phyloP scores from a whole-genome alignment of 1,140 invertebrate species.

The Helicoverpa armigera region DNA sequence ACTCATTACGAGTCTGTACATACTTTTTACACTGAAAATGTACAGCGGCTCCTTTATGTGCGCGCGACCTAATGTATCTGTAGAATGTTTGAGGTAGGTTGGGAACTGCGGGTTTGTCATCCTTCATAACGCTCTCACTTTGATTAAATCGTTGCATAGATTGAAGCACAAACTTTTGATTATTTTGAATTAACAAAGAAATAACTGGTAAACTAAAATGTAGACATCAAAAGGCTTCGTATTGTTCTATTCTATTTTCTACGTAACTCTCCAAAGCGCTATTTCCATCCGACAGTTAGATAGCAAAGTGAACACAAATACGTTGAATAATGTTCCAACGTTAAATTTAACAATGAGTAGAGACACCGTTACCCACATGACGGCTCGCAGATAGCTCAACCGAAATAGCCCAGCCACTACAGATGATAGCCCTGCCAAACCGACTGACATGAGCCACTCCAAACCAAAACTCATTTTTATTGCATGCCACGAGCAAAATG shows the following conservation, averaged over 20 bases:
- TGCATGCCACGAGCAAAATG: constrained; percentile 29
- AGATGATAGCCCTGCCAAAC: constrained; percentile 55
- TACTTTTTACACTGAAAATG: constrained; percentile 9
- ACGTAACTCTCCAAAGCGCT: too few relatives aligned
- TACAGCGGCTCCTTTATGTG: background rate
- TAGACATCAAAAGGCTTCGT: too few relatives aligned
- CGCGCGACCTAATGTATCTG: background rate
- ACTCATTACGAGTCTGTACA: background rate
- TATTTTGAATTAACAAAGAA: too few relatives aligned
- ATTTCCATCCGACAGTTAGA: background rate
- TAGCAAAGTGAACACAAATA: background rate
- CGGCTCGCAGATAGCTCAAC: constrained; percentile 41
- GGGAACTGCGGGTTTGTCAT: too few relatives aligned
- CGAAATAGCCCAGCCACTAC: constrained; percentile 51
- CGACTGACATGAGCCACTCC: constrained; percentile 49
- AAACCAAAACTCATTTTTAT: constrained; percentile 51
- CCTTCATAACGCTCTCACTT: too few relatives aligned
- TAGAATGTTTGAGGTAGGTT: background rate
- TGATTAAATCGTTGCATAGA: too few relatives aligned
- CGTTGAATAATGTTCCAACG: constrained; percentile 31
- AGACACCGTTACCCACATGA: constrained; percentile 60
- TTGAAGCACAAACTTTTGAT: too few relatives aligned
- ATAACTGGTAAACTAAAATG: too few relatives aligned
- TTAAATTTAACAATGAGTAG: constrained; percentile 62
- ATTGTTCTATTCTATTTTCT: too few relatives aligned